Base-by-base conservation (phyloP, 53 echinoderm and acorn worm species). In the Arbacia lixula region DNA sequence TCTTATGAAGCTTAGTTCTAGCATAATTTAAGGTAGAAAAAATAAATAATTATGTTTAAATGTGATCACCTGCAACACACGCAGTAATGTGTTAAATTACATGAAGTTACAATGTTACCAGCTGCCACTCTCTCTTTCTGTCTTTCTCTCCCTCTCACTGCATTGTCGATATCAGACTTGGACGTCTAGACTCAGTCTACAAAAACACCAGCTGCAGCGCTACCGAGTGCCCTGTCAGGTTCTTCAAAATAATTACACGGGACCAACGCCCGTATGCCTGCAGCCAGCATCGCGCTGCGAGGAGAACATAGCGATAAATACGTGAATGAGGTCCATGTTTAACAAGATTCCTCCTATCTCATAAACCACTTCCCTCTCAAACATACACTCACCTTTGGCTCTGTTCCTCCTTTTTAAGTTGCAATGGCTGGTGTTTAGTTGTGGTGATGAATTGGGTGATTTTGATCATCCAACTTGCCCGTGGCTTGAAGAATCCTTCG, bases 401-500 rank as follows among this genome's bases (percentile, higher is more conserved):
- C 6, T 46, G 46, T 46, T 46, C 12, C 12, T 12, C 46, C 6
- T 46, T 10, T 46, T 46, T 46, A 6, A 14, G 14, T 46, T 46
- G 8, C n/a, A n/a, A n/a, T n/a, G n/a, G n/a, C n/a, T n/a, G n/a
- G n/a, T n/a, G n/a, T n/a, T n/a, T n/a, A n/a, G n/a, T n/a, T n/a
- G n/a, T n/a, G n/a, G n/a, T n/a, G n/a, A n/a, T n/a, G n/a, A n/a
- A n/a, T n/a, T n/a, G n/a, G n/a, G n/a, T n/a, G n/a, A n/a, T n/a
- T n/a, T 22, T 37, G 66, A 22, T 71, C 43, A 71, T 71, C 71
- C 71, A 71, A 71, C 49, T 71, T 71, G 71, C 71, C 71, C 71
- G 71, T 71, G 71, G 71, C 71, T 71, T 71, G 71, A 71, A 71
- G 49, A 38, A 40, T 71, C 6, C 71, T 71, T 71, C 71, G 71